Percentiles rank a stretch among this genome's conserved stretches.
Evolutionary conservation across 2,113 vertebrate species (phyloP).

Genomic region (Chlamydotis undulata): DNA sequence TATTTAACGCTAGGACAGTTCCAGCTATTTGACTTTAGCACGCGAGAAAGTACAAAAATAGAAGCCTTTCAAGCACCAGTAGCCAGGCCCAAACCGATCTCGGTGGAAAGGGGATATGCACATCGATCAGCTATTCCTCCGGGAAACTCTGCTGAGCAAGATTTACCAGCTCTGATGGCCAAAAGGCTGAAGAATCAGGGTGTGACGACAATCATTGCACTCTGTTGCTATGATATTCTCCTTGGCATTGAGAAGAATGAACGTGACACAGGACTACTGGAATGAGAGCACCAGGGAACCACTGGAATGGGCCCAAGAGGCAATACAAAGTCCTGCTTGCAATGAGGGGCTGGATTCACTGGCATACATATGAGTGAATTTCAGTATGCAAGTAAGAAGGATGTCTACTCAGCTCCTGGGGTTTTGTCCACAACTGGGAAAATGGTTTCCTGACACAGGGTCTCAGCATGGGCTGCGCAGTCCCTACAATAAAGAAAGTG

Average conservation of each 20-base stretch:
- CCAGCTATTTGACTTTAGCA: neutral
- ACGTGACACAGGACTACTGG: neutral
- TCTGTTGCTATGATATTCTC: no score
- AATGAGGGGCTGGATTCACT: fast-evolving
- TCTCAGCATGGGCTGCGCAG: neutral
- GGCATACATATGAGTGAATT: neutral
- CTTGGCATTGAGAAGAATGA: neutral
- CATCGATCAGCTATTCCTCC: neutral
- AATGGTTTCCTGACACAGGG: neutral
- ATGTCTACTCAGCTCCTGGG: no score
- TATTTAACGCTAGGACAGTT: neutral
- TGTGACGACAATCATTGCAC: neutral
- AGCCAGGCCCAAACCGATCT: neutral
- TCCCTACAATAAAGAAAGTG: neutral
- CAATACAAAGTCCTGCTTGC: neutral
- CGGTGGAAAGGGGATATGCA: neutral
- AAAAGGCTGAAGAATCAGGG: neutral
- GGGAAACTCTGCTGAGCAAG: neutral
- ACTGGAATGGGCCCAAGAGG: neutral
- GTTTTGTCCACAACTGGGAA: neutral
- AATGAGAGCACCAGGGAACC: neutral
- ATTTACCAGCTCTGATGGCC: neutral
- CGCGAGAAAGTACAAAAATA: neutral
- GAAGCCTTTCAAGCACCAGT: neutral
- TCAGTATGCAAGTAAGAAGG: neutral